phyloP scores from a whole-genome alignment of 2,797 vertebrate species.

The Kryptopterus vitreolus region DNA sequence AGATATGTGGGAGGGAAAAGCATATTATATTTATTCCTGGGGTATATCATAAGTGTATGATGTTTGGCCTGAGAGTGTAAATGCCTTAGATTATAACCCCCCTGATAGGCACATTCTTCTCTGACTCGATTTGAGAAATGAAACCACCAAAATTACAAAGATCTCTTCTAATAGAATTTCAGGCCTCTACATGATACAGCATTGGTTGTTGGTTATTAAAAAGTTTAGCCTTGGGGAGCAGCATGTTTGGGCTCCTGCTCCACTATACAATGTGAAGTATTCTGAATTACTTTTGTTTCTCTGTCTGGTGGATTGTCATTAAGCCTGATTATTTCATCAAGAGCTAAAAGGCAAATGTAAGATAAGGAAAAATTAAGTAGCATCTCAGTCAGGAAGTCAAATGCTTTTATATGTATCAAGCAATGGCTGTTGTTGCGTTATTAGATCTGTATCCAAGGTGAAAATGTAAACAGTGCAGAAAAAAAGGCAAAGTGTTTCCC shows the following conservation, averaged over 20 bases:
- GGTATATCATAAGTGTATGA: background rate
- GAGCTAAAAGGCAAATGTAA: background rate
- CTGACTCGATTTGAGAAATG: background rate
- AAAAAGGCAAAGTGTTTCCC: background rate
- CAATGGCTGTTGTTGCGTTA: background rate
- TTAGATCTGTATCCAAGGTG: background rate
- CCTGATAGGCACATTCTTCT: background rate
- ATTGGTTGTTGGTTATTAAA: slow-evolving; percentile 2
- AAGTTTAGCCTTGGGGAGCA: background rate
- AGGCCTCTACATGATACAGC: slow-evolving; percentile 1
- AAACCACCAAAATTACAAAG: background rate
- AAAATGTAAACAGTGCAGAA: background rate
- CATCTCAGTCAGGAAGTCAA: background rate
- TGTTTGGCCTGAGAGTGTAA: background rate
- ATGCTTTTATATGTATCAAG: background rate
- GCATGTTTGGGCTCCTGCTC: background rate
- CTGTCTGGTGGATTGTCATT: slow-evolving; percentile 2
- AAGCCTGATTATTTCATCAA: background rate
- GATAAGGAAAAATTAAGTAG: background rate
- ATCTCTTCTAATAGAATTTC: slow-evolving; percentile 16
- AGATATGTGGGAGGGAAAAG: background rate
- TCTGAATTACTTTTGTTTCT: background rate
- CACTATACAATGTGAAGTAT: background rate
- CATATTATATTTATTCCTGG: background rate
- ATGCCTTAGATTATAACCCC: background rate